phyloP scores from a whole-genome alignment of 2,888 invertebrate genomes.

The Andrena minutula region DNA sequence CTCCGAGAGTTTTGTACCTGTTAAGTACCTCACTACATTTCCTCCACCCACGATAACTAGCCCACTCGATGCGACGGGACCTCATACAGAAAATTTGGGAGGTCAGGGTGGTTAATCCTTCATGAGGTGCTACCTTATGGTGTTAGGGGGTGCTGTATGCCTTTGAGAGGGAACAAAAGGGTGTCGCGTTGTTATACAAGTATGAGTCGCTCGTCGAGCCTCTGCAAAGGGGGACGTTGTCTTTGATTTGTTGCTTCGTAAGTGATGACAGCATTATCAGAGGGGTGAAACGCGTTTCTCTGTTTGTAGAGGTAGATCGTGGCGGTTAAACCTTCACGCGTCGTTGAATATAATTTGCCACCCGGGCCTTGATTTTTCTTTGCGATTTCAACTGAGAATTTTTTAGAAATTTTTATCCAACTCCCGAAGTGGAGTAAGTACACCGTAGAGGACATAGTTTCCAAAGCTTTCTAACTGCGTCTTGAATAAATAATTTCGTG shows the following conservation, averaged over 20 bases:
- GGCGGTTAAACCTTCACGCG: conserved; percentile 22
- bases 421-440: neutral
- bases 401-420: neutral
- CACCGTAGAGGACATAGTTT: neutral
- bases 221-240: conserved; percentile 45
- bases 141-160: conserved; percentile 1
- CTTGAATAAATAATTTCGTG: conserved; percentile 22
- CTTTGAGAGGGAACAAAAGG: conserved; percentile 22
- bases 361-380: neutral
- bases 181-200: conserved; percentile 5
- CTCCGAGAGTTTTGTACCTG: neutral
- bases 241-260: conserved; percentile 43
- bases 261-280: conserved; percentile 35
- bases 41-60: conserved; percentile 33
- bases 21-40: neutral
- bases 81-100: neutral
- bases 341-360: conserved; percentile 15
- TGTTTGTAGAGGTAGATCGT: neutral
- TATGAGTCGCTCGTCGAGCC: conserved; percentile 2
- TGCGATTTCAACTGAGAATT: neutral
- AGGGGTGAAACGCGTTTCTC: conserved; percentile 26
- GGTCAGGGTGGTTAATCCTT: neutral
- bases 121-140: neutral
- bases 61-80: conserved; percentile 43
- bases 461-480: conserved; percentile 15